Evolutionary conservation across 2,113 vertebrate genomes (phyloP).

Genomic region (Deroptyus accipitrinus): DNA sequence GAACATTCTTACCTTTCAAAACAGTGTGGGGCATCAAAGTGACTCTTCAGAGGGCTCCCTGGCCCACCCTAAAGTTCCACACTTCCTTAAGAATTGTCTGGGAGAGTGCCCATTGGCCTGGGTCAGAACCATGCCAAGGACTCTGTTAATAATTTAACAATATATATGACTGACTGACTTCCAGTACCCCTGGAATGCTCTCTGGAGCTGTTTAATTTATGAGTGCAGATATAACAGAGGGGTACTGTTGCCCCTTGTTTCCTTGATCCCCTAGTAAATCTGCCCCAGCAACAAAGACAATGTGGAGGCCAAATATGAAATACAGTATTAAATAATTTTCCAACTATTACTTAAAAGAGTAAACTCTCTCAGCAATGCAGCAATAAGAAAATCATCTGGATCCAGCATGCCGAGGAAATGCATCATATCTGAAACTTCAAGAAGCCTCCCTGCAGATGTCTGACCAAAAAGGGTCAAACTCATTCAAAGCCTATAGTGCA

Average conservation of each 20-base stretch:
- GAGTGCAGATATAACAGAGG: constrained; percentile 14
- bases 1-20: not conserved
- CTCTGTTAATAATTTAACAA: constrained; percentile 49
- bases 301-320: constrained; percentile 66
- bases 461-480: constrained; percentile 67
- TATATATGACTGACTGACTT: constrained; percentile 49
- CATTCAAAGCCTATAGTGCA: not conserved
- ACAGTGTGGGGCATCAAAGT: not conserved
- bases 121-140: constrained; percentile 1
- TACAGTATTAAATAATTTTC: constrained; percentile 69
- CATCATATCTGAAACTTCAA: constrained; percentile 70
- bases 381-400: constrained; percentile 75
- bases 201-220: constrained; percentile 49
- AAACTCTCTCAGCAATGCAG: constrained; percentile 53
- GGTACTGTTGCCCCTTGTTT: not conserved
- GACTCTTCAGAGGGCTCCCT: not conserved
- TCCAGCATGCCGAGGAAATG: constrained; percentile 65
- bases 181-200: constrained; percentile 7
- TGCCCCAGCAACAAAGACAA: constrained; percentile 31
- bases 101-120: not conserved
- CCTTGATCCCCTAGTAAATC: constrained; percentile 62
- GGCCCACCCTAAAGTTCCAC: not conserved
- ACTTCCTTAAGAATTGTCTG: not conserved
- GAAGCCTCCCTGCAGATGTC: constrained; percentile 67
- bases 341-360: constrained; percentile 58